Evolutionary conservation across 2,888 invertebrate genomes (phyloP), one percentile per base, ranked within the genome.

Genomic region (Cataglyphis albicans): DNA sequence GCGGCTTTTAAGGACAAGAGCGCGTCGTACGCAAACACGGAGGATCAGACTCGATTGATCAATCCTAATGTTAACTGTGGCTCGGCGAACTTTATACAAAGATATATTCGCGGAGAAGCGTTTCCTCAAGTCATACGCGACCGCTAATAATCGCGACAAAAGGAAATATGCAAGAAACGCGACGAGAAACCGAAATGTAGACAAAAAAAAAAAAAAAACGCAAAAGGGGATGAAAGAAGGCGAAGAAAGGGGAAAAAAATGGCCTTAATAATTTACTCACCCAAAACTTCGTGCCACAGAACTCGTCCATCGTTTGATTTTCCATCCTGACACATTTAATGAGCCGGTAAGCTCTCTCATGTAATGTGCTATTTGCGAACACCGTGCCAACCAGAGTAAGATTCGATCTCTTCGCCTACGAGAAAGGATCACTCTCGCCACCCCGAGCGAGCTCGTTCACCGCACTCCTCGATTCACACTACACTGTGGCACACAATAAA

Each of bases 261-360:
- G 59, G 44, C 32, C 32, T 32, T 25, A 18, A 6, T 4, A 35
- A 3, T 70, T 55, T n/a, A 95, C 97, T 97, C 96, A 97, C 98
- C 98, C 98, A 98, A 96, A 98, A 98, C 94, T 95, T 94, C 81
- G 97, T 96, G 90, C 97, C 97, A 94, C 98, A 98, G 95, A 97
- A 97, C 91, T 95, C 95, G 95, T 97, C 97, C 96, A 97, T 96
- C 91, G 96, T 95, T 93, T 96, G 95, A 94, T 95, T 93, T 92
- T 95, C 95, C 95, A 95, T 95, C 92, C 94, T 94, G 90, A 90
- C 88, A 88, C 90, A 92, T 90, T 86, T 87, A 88, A 65, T 70
- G 12, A 25, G 21, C 75, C 57, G 81, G 44, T 57, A 10, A 18
- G 61, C 21, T 12, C 7, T 15, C 6, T 44, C 29, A 41, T 29